Evolutionary conservation across 2,797 vertebrate species (phyloP).

Genomic region (Macropus fuliginosus): DNA sequence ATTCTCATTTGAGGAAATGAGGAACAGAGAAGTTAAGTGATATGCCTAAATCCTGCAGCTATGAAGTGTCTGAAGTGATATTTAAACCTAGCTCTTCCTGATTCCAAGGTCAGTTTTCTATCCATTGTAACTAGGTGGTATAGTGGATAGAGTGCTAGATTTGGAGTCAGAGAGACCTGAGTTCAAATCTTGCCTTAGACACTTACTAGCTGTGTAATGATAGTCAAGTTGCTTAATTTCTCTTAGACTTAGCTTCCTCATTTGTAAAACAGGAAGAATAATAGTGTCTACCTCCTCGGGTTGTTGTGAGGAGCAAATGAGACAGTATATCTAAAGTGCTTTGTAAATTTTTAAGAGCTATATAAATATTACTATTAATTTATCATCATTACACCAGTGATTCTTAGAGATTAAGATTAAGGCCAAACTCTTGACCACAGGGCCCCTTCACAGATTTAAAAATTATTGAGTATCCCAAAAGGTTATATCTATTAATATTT

Average conservation of each 20-base stretch:
- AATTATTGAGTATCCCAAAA: not conserved
- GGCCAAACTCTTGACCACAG: not conserved
- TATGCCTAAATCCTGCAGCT: not conserved
- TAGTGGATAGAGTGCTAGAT: not conserved
- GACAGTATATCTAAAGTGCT: not conserved
- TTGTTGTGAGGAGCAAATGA: not conserved
- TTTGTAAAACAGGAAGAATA: not conserved
- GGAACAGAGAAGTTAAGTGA: not conserved
- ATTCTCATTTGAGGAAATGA: not conserved
- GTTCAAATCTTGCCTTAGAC: not conserved
- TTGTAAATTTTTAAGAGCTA: not conserved
- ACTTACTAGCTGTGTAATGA: not conserved
- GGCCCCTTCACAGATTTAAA: not conserved
- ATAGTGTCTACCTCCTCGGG: not conserved
- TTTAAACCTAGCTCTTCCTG: not conserved
- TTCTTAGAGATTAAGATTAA: not conserved
- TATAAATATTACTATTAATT: not conserved
- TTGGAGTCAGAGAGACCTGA: not conserved
- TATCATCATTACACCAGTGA: not conserved
- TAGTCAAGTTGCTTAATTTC: slow-evolving; percentile 10
- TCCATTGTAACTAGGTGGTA: not conserved
- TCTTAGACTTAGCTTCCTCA: not conserved
- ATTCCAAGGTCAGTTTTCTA: not conserved
- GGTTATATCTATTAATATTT: not conserved
- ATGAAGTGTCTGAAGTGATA: not conserved